A percentile compares a stretch with the other conserved stretches of the same genome.
These are phyloP conservation scores for Oscheius sp. DNA, from an alignment of 1,140 invertebrate species.

Conservation along the genomic window DNA sequence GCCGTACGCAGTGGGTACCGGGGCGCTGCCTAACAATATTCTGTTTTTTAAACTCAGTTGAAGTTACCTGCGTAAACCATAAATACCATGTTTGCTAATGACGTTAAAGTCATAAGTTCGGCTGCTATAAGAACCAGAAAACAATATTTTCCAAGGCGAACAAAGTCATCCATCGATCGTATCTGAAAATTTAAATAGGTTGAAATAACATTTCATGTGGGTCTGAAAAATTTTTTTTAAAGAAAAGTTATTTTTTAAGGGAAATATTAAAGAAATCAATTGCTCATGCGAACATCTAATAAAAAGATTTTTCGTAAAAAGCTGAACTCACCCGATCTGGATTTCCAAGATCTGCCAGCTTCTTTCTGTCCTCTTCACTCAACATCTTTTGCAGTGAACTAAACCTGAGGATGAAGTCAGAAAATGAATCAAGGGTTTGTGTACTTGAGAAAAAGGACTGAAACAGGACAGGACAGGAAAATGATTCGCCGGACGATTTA, in stretches of 20 bases:
- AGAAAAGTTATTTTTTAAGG: too few species aligned
- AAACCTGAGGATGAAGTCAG: too few species aligned
- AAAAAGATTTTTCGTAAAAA: background rate
- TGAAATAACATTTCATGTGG: too few species aligned
- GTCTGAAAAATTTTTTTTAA: too few species aligned
- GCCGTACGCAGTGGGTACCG: constrained; percentile 14
- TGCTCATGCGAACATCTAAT: too few species aligned
- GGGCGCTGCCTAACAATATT: constrained; percentile 4
- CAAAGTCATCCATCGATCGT: constrained; percentile 24
- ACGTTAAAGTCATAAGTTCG: constrained; percentile 25
- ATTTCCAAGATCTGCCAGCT: background rate
- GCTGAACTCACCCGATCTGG: background rate
- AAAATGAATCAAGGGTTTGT: too few species aligned
- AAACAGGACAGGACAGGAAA: too few species aligned
- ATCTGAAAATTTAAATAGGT: too few species aligned
- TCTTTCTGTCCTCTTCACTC: background rate
- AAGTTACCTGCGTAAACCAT: constrained; percentile 40
- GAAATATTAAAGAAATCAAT: too few species aligned
- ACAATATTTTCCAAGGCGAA: constrained; percentile 24
- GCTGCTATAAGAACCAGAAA: constrained; percentile 16
- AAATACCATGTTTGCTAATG: constrained; percentile 15
- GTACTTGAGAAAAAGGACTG: too few species aligned
- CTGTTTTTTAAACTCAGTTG: background rate
- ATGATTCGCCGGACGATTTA: too few species aligned
- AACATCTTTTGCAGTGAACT: too few species aligned